Conservation (phyloP, 2,888 invertebrate species). For the Agonum fuliginosum region DNA sequence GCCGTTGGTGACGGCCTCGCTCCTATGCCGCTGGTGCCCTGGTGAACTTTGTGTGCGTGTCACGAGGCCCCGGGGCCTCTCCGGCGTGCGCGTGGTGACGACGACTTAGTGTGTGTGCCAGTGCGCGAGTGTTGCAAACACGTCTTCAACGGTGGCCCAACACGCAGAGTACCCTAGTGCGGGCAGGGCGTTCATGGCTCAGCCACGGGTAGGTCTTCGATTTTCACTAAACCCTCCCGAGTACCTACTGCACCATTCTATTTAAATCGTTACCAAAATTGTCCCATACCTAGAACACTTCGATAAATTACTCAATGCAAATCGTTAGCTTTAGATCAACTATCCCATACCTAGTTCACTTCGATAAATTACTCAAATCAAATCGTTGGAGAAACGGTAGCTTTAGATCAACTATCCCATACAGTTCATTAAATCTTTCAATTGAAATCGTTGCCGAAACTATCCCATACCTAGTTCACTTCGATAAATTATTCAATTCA, state of each 20-base stretch:
- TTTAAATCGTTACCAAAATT: too few species aligned
- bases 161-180: constrained; percentile 77
- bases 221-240: background rate
- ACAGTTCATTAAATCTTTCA: too few species aligned
- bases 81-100: constrained; percentile 63
- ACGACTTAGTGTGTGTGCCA: constrained; percentile 64
- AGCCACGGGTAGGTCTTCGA: constrained; percentile 86
- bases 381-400: too few species aligned
- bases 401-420: too few species aligned
- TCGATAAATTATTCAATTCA: too few species aligned
- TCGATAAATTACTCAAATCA: too few species aligned
- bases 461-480: too few species aligned
- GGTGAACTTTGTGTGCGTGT: constrained; percentile 33
- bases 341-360: too few species aligned
- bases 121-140: constrained; percentile 67
- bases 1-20: constrained; percentile 46
- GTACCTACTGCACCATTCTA: background rate
- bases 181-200: constrained; percentile 91
- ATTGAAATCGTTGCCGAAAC: too few species aligned
- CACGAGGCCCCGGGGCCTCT: constrained; percentile 43
- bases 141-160: constrained; percentile 76
- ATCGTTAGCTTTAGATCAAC: too few species aligned
- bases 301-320: too few species aligned
- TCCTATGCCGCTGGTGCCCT: constrained; percentile 16
- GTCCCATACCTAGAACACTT: too few species aligned